Evolutionary conservation across 2,797 vertebrate genomes (phyloP), one percentile per base, ranked within the genome.

Genomic region (Mormyrops boulengeri): DNA sequence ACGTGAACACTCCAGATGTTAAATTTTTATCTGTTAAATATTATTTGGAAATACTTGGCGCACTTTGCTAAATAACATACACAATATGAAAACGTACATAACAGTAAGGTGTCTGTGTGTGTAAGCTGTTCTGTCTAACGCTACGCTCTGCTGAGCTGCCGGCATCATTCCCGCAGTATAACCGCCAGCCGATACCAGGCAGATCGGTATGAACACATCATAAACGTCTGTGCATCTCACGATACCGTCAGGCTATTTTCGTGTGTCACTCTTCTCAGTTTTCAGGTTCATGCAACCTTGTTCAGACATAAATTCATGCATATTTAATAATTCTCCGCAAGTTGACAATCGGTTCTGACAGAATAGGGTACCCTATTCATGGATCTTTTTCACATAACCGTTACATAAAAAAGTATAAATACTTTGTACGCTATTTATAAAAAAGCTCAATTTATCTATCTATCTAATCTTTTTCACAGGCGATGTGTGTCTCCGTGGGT

Each of bases 221-320:
- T 44, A 77, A 17, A 38, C 5, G 9, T 30, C 60, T 66, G 60
- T 1, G 3, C 62, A 9, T 12, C 62, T 12, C 9, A 3, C 26
- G 26, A 69, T 34, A 9, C 50, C 22, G 1, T 55, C 26, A 57
- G 50, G 9, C 85, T 55, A 14, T 57, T 57, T 55, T 50, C 14
- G 8, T 55, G 3, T 34, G 50, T 55, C 44, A 49, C 47, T 12
- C n/a, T 9, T 85, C 80, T 50, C 80, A 47, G n/a, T 49, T 50
- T 50, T 85, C 80, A 47, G 41, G n/a, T 85, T 50, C 52, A 34
- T 57, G 85, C 44, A 55, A 55, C 26, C 47, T 53, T 26, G 85
- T 55, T 86, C 26, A 57, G 85, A 87, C 52, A 87, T 87, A 12
- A 87, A 38, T 41, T 12, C 52, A 87, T 55, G 26, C 85, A 87